These are phyloP conservation scores for Laupala kohalensis DNA, from an alignment of 1,140 invertebrate species.

Conservation along the genomic window DNA sequence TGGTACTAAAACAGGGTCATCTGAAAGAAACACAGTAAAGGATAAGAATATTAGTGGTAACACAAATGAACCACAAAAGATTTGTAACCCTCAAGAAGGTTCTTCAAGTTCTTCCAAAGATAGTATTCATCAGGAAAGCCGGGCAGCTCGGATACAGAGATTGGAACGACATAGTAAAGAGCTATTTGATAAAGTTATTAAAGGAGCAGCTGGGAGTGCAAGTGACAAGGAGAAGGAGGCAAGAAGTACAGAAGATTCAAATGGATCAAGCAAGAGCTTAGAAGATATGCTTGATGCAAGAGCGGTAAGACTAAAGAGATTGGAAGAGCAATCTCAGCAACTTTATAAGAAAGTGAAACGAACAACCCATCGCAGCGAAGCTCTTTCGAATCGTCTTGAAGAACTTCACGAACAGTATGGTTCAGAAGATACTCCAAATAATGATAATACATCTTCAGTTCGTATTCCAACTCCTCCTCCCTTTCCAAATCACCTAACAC, in stretches of 20 bases:
- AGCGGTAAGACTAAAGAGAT: slow-evolving; percentile 43
- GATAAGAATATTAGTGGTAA: neutral
- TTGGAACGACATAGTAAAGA: neutral
- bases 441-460: neutral
- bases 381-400: slow-evolving; percentile 37
- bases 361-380: slow-evolving; percentile 43
- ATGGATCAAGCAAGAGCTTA: neutral
- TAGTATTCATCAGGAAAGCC: neutral
- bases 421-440: neutral
- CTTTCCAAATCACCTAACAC: neutral
- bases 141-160: neutral
- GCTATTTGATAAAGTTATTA: neutral
- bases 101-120: neutral
- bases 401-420: slow-evolving; percentile 34
- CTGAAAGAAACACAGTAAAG: neutral
- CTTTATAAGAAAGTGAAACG: slow-evolving; percentile 47
- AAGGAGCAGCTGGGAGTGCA: neutral
- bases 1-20: neutral
- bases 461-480: neutral
- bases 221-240: neutral
- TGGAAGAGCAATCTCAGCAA: slow-evolving; percentile 54
- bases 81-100: neutral
- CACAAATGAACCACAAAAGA: neutral
- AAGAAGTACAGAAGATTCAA: neutral
- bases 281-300: slow-evolving; percentile 44